phyloP scores from a whole-genome alignment of 2,797 vertebrate species.

The Rhinogobio ventralis region DNA sequence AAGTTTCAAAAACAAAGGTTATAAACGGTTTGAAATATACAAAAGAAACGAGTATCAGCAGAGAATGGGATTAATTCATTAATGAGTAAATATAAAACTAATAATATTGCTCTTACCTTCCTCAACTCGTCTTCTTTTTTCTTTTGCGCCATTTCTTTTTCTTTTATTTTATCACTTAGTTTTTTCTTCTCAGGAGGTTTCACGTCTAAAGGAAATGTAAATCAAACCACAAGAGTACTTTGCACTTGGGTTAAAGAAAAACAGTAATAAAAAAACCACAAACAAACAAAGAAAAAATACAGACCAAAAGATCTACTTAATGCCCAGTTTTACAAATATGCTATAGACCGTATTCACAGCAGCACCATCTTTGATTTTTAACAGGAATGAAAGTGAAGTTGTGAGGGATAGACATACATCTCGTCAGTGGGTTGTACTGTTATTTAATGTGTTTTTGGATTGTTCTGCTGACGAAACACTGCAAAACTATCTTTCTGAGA shows the following conservation, averaged over 20 bases:
- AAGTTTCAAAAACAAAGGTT: conserved; percentile 34
- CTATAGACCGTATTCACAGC: too few relatives aligned
- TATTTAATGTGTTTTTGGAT: too few relatives aligned
- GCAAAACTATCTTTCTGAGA: too few relatives aligned
- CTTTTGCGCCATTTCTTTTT: conserved; percentile 89
- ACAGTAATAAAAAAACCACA: neutral
- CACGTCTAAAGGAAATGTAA: conserved; percentile 75
- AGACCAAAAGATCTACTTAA: neutral
- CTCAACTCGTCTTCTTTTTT: conserved; percentile 86
- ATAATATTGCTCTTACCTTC: conserved; percentile 72
- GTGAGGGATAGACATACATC: too few relatives aligned
- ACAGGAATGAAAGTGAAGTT: too few relatives aligned
- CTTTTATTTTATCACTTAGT: conserved; percentile 94
- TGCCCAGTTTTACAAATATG: neutral
- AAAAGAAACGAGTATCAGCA: neutral
- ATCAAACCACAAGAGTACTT: neutral
- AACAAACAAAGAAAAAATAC: neutral
- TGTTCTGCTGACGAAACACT: too few relatives aligned
- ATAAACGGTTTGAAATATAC: neutral
- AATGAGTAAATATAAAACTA: neutral
- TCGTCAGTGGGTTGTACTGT: too few relatives aligned
- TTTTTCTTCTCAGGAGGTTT: conserved; percentile 97
- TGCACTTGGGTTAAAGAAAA: neutral
- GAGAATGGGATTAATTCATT: neutral
- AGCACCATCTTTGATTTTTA: too few relatives aligned